Percentiles rank a stretch among this genome's conserved stretches.
Evolutionary conservation across 2,888 invertebrate species (phyloP).

Genomic region (Pyrocoelia pectoralis): DNA sequence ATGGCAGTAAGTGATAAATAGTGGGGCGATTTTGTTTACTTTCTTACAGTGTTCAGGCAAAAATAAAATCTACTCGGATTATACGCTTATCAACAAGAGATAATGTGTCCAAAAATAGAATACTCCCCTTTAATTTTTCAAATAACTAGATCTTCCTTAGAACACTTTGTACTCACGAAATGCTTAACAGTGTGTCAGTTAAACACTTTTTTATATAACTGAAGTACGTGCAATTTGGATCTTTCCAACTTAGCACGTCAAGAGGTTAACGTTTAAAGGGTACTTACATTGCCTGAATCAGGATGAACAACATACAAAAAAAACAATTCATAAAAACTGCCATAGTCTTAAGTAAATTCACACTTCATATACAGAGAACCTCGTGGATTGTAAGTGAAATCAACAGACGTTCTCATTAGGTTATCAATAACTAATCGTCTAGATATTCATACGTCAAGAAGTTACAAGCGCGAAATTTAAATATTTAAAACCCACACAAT

Average conservation of each 20-base stretch:
- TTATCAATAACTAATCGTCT: slow-evolving; percentile 34
- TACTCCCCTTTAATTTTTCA: slow-evolving; percentile 13
- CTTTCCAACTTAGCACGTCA: too few relatives aligned
- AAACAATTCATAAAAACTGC: slow-evolving; percentile 29
- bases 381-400: slow-evolving; percentile 37
- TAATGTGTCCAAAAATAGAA: slow-evolving; percentile 29
- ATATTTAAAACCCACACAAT: slow-evolving; percentile 3
- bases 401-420: slow-evolving; percentile 36
- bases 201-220: too few relatives aligned
- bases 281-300: slow-evolving; percentile 31
- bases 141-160: too few relatives aligned
- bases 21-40: too few relatives aligned
- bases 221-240: too few relatives aligned
- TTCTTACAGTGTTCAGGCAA: neutral
- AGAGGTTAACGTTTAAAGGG: neutral
- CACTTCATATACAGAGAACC: slow-evolving; percentile 31
- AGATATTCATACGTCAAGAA: slow-evolving; percentile 34
- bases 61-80: slow-evolving; percentile 16
- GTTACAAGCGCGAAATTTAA: slow-evolving; percentile 34
- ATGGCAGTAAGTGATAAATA: too few relatives aligned
- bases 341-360: slow-evolving; percentile 29
- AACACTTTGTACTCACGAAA: too few relatives aligned
- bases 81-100: slow-evolving; percentile 26
- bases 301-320: slow-evolving; percentile 29
- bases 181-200: too few relatives aligned